phyloP scores from a whole-genome alignment of 2,888 invertebrate genomes.

The Osmoderma eremita region DNA sequence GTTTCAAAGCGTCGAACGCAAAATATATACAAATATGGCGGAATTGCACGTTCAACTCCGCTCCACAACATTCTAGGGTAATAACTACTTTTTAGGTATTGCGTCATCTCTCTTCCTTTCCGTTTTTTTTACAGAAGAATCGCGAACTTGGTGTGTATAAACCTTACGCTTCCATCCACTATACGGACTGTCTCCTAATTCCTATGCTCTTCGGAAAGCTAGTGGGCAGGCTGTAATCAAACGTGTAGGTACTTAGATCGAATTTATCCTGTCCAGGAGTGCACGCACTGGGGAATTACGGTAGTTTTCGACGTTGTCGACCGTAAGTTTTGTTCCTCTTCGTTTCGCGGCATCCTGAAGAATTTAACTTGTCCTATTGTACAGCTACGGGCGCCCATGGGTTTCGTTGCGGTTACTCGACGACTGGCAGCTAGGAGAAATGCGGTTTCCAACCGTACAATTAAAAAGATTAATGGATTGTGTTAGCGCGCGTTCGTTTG shows the following conservation, averaged over 20 bases:
- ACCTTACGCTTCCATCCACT: too few relatives aligned
- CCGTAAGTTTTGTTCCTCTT: constrained; percentile 14
- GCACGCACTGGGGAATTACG: constrained; percentile 22
- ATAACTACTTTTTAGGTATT: too few relatives aligned
- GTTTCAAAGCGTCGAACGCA: too few relatives aligned
- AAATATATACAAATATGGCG: too few relatives aligned
- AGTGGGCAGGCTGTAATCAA: constrained; percentile 16
- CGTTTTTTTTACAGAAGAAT: too few relatives aligned
- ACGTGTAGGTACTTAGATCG: constrained; percentile 16
- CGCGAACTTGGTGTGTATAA: too few relatives aligned
- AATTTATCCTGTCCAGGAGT: constrained; percentile 17
- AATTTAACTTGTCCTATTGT: constrained; percentile 16
- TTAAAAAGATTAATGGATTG: constrained; percentile 35
- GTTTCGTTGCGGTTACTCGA: constrained; percentile 2
- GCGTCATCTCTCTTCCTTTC: too few relatives aligned
- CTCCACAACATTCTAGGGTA: too few relatives aligned
- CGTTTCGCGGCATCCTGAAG: background rate
- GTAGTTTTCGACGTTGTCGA: constrained; percentile 2
- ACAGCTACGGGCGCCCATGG: background rate
- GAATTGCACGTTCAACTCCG: too few relatives aligned
- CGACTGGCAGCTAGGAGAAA: background rate
- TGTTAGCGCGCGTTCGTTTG: background rate
- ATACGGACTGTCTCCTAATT: background rate
- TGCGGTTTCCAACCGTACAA: constrained; percentile 15
- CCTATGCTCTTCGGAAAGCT: constrained; percentile 2